Percentiles rank a stretch among this genome's conserved stretches.
Evolutionary conservation across 2,113 vertebrate genomes (phyloP).

Genomic region (Otolemur garnettii): DNA sequence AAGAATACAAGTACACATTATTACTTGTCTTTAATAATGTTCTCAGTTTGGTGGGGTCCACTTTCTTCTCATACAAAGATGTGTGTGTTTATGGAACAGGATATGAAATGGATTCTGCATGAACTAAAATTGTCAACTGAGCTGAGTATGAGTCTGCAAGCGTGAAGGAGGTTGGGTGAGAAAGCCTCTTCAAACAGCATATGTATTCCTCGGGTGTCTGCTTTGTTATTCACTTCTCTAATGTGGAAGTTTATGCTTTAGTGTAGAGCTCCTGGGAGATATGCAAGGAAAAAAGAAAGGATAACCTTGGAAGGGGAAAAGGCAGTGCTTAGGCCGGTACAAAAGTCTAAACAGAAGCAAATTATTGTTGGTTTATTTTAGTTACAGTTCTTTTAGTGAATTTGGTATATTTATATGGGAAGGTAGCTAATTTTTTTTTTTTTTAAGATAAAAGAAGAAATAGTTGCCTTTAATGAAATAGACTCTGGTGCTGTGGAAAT

Average conservation of each 20-base stretch:
- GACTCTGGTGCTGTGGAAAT: neutral
- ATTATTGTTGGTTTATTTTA: slow-evolving; percentile 24
- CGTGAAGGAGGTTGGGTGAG: neutral
- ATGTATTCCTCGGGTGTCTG: neutral
- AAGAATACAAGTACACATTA: neutral
- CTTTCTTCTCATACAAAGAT: slow-evolving; percentile 32
- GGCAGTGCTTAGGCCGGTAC: neutral
- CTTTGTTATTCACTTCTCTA: neutral
- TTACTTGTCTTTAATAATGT: neutral
- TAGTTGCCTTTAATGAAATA: slow-evolving; percentile 61
- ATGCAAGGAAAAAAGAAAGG: neutral
- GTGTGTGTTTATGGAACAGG: slow-evolving; percentile 12
- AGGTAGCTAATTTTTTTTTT: slow-evolving; percentile 5
- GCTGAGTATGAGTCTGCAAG: neutral
- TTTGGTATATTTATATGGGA: neutral
- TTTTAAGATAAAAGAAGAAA: slow-evolving; percentile 59
- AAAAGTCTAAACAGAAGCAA: slow-evolving; percentile 26
- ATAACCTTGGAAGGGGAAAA: neutral
- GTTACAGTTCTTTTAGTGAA: slow-evolving; percentile 10
- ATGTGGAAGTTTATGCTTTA: neutral
- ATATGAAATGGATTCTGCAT: neutral
- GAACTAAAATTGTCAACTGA: neutral
- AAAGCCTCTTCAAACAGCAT: neutral
- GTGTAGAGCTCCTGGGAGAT: neutral
- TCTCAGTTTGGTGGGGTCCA: neutral